Conservation (phyloP, 2,113 vertebrate species). For the Gambusia affinis region DNA sequence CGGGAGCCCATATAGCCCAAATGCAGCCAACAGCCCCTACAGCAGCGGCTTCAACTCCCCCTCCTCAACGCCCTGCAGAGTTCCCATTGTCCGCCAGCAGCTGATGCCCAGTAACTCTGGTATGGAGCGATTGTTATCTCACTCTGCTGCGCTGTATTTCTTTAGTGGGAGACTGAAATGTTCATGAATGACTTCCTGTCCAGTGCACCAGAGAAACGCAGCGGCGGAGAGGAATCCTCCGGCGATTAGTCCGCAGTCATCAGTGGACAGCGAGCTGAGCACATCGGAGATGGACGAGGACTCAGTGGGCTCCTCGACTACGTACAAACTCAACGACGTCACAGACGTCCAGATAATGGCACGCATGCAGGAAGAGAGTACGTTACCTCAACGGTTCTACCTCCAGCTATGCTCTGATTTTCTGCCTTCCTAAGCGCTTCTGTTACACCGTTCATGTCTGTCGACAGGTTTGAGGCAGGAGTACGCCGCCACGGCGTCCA, state of each 20-base stretch:
- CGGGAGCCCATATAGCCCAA: conserved; percentile 89
- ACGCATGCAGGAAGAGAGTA: conserved; percentile 98
- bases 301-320: conserved; percentile 90
- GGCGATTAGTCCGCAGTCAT: conserved; percentile 92
- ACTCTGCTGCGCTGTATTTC: background rate
- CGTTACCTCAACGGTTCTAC: background rate
- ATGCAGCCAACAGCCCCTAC: conserved; percentile 90
- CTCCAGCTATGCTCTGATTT: background rate
- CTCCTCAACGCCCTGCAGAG: conserved; percentile 90
- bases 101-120: conserved; percentile 90
- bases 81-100: conserved; percentile 90
- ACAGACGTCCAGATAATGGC: conserved; percentile 98
- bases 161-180: background rate
- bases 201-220: conserved; percentile 87
- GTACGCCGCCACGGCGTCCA: conserved; percentile 92
- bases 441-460: background rate
- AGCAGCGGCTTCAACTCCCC: conserved; percentile 96
- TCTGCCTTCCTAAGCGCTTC: background rate
- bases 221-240: conserved; percentile 89
- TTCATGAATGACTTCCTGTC: conserved; percentile 21
- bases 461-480: conserved; percentile 92
- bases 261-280: conserved; percentile 97
- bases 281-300: conserved; percentile 99
- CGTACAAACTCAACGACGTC: conserved; percentile 98
- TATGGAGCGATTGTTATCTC: conserved; percentile 43